Evolutionary conservation across 2,888 invertebrate species (phyloP).

Genomic region (Choristoneura rosaceana): DNA sequence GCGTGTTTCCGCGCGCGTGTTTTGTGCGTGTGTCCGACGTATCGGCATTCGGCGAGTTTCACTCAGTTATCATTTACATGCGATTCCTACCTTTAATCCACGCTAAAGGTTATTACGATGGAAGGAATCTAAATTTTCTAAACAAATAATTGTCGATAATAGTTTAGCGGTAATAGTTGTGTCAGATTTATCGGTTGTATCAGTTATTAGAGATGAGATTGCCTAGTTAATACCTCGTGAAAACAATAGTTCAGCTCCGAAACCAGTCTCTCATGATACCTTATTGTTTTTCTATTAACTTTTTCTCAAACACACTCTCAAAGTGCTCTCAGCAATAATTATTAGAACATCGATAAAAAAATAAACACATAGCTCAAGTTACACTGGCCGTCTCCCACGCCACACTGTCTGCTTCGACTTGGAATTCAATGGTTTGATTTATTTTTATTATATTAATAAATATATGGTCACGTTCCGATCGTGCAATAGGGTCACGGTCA

Average conservation of each 20-base stretch:
- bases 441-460: constrained; percentile 41
- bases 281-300: neutral
- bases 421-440: constrained; percentile 41
- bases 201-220: neutral
- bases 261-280: neutral
- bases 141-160: neutral
- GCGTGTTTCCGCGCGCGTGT: constrained; percentile 52
- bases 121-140: constrained; percentile 3
- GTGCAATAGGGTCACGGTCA: constrained; percentile 39
- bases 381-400: constrained; percentile 31
- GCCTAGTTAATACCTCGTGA: neutral
- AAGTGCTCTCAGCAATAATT: constrained; percentile 12
- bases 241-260: neutral
- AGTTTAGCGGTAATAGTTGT: neutral
- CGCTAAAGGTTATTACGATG: neutral
- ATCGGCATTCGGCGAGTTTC: neutral
- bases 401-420: constrained; percentile 44
- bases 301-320: neutral
- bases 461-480: constrained; percentile 29
- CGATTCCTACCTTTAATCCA: neutral
- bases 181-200: neutral
- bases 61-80: neutral
- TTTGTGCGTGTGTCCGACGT: too few species aligned
- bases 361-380: constrained; percentile 14
- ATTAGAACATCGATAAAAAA: constrained; percentile 17